A percentile compares a stretch with the other conserved stretches of the same genome.
phyloP scores from a whole-genome alignment of 2,888 invertebrate species.

The Cenopis cana region DNA sequence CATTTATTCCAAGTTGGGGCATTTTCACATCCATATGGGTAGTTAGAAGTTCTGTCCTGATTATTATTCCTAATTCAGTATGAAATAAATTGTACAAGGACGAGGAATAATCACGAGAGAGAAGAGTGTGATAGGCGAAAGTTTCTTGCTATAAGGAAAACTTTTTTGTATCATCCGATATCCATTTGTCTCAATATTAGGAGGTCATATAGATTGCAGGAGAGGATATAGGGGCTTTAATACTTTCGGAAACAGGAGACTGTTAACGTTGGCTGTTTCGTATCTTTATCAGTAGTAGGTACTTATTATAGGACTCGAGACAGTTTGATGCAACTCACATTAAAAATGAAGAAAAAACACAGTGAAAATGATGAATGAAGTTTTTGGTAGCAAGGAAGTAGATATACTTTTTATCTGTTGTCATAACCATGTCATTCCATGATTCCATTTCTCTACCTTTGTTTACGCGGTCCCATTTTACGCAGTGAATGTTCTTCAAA shows the following conservation, averaged over 20 bases:
- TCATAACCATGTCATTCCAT: no score
- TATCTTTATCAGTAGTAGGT: no score
- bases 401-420: no score
- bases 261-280: no score
- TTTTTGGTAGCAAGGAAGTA: no score
- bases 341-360: no score
- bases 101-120: background rate
- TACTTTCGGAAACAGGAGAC: no score
- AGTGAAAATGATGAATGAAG: no score
- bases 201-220: background rate
- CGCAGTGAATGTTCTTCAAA: slow-evolving; percentile 2
- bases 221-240: no score
- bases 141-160: background rate
- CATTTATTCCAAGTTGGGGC: slow-evolving; percentile 32
- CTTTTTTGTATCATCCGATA: background rate
- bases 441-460: no score
- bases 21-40: slow-evolving; percentile 5
- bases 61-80: slow-evolving; percentile 4
- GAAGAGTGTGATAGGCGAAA: background rate
- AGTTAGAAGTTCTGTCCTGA: slow-evolving; percentile 6
- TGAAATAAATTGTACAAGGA: background rate
- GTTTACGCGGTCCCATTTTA: background rate
- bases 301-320: no score
- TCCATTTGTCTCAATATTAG: background rate
- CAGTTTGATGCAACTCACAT: no score